These are phyloP conservation scores for Teleopsis dalmanni DNA, from an alignment of 1,140 invertebrate genomes.

Conservation along the genomic window DNA sequence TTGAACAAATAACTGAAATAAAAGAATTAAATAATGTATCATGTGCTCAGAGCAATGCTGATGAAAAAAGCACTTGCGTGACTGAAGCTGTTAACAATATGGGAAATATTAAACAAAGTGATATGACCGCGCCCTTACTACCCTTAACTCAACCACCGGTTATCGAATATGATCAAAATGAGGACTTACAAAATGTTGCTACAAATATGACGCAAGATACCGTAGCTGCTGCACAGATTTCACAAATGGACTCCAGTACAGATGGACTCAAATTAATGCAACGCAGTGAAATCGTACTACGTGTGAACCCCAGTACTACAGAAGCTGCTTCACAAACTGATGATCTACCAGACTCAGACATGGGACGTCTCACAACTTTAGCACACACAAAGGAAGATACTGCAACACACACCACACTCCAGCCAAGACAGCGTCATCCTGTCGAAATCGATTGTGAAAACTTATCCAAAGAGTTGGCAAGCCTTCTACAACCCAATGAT, in stretches of 20 bases:
- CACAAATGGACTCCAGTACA: constrained; percentile 12
- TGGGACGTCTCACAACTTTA: constrained; percentile 12
- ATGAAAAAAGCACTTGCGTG: too few species aligned
- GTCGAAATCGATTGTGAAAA: constrained; percentile 78
- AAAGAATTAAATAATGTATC: too few species aligned
- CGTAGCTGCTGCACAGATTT: background rate
- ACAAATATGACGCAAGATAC: background rate
- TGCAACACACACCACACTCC: constrained; percentile 25
- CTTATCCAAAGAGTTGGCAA: constrained; percentile 63
- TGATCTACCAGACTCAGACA: constrained; percentile 27
- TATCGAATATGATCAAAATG: too few species aligned
- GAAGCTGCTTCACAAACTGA: constrained; percentile 60
- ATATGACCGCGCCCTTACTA: constrained; percentile 4
- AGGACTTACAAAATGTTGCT: too few species aligned
- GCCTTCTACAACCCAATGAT: constrained; percentile 58
- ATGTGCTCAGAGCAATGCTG: too few species aligned
- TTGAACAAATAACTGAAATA: too few species aligned
- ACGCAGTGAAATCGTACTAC: constrained; percentile 53
- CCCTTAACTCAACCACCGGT: background rate
- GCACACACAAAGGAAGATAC: constrained; percentile 20
- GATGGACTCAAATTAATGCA: constrained; percentile 50
- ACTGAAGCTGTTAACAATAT: too few species aligned
- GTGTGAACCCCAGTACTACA: constrained; percentile 53
- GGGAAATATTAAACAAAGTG: too few species aligned
- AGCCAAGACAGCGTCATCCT: constrained; percentile 52